A percentile compares a stretch with the other conserved stretches of the same genome.
Conservation (phyloP, 2,113 vertebrate genomes). For the Opisthocomus hoazin region DNA sequence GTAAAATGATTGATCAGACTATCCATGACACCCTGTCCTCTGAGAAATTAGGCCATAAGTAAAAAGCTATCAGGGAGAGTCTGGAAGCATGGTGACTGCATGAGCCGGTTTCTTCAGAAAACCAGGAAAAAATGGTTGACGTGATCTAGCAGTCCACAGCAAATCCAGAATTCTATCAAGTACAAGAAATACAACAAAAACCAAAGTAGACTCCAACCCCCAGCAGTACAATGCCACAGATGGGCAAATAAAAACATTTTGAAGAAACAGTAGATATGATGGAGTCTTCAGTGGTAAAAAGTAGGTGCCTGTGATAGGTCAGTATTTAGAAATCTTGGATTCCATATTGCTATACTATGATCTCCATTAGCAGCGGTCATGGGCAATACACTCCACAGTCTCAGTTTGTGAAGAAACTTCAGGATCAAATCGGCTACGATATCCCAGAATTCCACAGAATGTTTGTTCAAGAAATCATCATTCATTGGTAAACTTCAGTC, state of each 20-base stretch:
- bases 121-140: not conserved
- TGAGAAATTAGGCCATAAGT: not conserved
- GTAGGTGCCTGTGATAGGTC: not conserved
- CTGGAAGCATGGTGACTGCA: not conserved
- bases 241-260: not conserved
- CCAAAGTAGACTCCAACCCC: not conserved
- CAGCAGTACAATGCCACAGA: not conserved
- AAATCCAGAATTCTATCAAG: not conserved
- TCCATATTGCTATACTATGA: not conserved
- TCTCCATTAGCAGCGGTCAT: not conserved
- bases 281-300: not conserved
- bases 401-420: not conserved
- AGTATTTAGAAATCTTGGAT: not conserved
- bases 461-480: not conserved
- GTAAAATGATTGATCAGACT: not conserved
- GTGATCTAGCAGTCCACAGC: not conserved
- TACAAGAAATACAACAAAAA: not conserved
- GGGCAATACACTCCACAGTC: no score
- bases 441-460: not conserved
- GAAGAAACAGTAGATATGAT: accelerated
- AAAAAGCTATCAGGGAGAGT: not conserved
- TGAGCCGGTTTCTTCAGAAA: not conserved
- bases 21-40: not conserved
- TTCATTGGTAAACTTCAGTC: not conserved
- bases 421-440: not conserved